Conservation (phyloP, 2,797 vertebrate species). For the Thaleichthys pacificus region DNA sequence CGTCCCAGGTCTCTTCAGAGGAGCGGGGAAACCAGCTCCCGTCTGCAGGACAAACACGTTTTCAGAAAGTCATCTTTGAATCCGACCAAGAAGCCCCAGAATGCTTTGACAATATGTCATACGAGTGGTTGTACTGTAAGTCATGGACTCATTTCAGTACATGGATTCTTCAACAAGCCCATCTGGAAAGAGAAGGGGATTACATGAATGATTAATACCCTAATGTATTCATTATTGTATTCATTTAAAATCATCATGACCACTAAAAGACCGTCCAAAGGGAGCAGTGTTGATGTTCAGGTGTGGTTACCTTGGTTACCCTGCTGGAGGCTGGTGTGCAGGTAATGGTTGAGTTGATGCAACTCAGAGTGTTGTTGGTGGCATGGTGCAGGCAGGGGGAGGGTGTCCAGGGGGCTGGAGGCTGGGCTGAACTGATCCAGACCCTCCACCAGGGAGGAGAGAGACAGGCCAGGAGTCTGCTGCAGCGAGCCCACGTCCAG, state of each 20-base stretch:
- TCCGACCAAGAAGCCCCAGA: conserved; percentile 43
- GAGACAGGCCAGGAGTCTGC: conserved; percentile 4
- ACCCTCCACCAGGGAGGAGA: conserved; percentile 19
- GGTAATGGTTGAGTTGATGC: conserved; percentile 71
- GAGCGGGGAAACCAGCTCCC: conserved; percentile 29
- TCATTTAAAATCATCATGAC: too few relatives aligned
- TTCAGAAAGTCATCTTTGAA: conserved; percentile 39
- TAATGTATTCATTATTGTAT: too few relatives aligned
- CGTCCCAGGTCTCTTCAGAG: conserved; percentile 1
- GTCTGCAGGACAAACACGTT: conserved; percentile 16
- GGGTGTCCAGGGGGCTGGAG: conserved; percentile 38
- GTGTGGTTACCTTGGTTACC: conserved; percentile 58
- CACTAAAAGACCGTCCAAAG: too few relatives aligned
- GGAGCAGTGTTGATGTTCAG: too few relatives aligned
- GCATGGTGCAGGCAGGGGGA: conserved; percentile 46
- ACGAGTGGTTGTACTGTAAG: conserved; percentile 62
- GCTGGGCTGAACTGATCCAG: conserved; percentile 36
- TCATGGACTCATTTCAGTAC: conserved; percentile 76
- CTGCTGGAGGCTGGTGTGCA: conserved; percentile 62
- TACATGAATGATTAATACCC: too few relatives aligned
- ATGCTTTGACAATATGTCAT: conserved; percentile 77
- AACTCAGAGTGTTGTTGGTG: conserved; percentile 65
- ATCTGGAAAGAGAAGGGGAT: conserved; percentile 56
- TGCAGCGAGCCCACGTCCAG: neutral
- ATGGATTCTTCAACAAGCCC: conserved; percentile 68